phyloP scores from a whole-genome alignment of 2,888 invertebrate species.

The Tachystola acroxantha region DNA sequence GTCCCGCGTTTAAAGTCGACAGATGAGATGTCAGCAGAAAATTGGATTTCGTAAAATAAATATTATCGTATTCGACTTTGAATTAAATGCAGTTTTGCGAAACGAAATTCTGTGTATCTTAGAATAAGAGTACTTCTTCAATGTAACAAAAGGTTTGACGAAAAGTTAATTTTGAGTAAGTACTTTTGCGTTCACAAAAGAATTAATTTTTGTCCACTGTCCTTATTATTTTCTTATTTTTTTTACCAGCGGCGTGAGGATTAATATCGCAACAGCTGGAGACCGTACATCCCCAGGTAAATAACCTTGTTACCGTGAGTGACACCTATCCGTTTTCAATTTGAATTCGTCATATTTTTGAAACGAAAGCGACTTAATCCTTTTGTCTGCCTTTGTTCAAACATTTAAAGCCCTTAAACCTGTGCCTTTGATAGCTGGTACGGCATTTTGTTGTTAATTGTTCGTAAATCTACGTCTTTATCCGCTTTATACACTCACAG shows the following conservation, averaged over 20 bases:
- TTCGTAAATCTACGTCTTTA: slow-evolving; percentile 34
- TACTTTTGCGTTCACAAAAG: slow-evolving; percentile 61
- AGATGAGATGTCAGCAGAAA: slow-evolving; percentile 77
- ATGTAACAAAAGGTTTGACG: slow-evolving; percentile 30
- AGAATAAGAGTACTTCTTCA: slow-evolving; percentile 28
- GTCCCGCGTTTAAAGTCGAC: slow-evolving; percentile 73
- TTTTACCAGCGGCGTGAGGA: slow-evolving; percentile 42
- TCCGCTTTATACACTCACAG: slow-evolving; percentile 26
- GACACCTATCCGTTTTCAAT: slow-evolving; percentile 53
- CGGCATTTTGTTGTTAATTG: slow-evolving; percentile 38
- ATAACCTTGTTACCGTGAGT: slow-evolving; percentile 60
- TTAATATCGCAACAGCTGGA: slow-evolving; percentile 45
- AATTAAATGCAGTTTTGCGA: slow-evolving; percentile 31
- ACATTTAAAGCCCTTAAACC: slow-evolving; percentile 40
- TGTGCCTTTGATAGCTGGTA: slow-evolving; percentile 38
- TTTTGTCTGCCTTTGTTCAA: slow-evolving; percentile 43
- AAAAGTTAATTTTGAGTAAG: slow-evolving; percentile 70
- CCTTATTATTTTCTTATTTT: slow-evolving; percentile 37
- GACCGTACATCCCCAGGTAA: slow-evolving; percentile 27
- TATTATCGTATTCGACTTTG: slow-evolving; percentile 67
- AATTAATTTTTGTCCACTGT: slow-evolving; percentile 60
- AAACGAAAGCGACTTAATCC: slow-evolving; percentile 41
- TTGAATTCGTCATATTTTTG: slow-evolving; percentile 37
- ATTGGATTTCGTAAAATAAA: slow-evolving; percentile 78
- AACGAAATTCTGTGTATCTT: slow-evolving; percentile 22